A percentile compares a stretch with the other conserved stretches of the same genome.
These are phyloP conservation scores for Autographa gamma DNA, from an alignment of 2,888 invertebrate species.

Conservation along the genomic window DNA sequence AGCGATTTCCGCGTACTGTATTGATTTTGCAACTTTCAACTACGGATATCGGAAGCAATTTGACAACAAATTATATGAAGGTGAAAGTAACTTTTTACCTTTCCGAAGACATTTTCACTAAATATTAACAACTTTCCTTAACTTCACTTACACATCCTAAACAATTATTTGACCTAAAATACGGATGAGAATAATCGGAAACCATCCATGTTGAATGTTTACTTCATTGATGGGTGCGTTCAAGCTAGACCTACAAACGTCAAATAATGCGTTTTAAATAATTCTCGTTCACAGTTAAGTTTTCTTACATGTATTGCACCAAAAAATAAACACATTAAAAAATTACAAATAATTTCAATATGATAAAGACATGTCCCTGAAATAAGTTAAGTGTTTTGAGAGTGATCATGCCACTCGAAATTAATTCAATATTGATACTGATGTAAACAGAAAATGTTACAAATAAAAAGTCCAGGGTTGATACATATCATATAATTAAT, in stretches of 20 bases:
- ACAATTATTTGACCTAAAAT: slow-evolving; percentile 81
- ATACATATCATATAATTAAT: no score
- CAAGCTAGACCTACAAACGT: slow-evolving; percentile 47
- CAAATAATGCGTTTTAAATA: slow-evolving; percentile 20
- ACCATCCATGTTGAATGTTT: slow-evolving; percentile 89
- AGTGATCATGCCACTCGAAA: no score
- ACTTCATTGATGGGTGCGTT: slow-evolving; percentile 74
- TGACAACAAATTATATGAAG: slow-evolving; percentile 66
- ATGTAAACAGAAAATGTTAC: no score
- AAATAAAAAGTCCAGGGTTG: no score
- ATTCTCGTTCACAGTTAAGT: background rate
- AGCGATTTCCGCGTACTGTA: slow-evolving; percentile 88
- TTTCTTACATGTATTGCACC: slow-evolving; percentile 12
- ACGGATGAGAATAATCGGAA: slow-evolving; percentile 75
- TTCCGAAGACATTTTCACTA: slow-evolving; percentile 84
- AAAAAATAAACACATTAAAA: background rate
- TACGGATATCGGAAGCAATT: slow-evolving; percentile 78
- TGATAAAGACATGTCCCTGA: no score
- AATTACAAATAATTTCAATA: no score
- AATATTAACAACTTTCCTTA: slow-evolving; percentile 64
- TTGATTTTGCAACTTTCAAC: slow-evolving; percentile 88
- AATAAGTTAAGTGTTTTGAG: no score
- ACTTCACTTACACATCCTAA: slow-evolving; percentile 76
- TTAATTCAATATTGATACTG: no score
- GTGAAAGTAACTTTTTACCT: slow-evolving; percentile 75